phyloP scores from a whole-genome alignment of 92 coral and sea anemone species.

The Zoanthus solanderi region DNA sequence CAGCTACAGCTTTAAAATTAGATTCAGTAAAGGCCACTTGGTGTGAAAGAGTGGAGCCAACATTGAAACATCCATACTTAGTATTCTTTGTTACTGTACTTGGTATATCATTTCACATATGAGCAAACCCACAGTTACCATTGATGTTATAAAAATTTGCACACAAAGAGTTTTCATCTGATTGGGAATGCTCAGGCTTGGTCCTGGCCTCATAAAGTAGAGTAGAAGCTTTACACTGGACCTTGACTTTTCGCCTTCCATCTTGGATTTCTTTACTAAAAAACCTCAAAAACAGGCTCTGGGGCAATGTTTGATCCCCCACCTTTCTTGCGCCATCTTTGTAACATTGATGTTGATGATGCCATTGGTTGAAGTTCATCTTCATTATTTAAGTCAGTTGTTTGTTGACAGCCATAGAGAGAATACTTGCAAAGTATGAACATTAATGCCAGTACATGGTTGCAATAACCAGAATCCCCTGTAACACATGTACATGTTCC shows the following conservation, averaged over 20 bases:
- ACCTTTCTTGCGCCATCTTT: conserved; percentile 59
- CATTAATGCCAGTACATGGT: conserved; percentile 54
- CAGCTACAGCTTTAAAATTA: background rate
- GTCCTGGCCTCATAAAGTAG: conserved; percentile 14
- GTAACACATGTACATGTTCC: conserved; percentile 52
- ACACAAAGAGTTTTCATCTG: background rate
- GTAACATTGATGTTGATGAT: conserved; percentile 5
- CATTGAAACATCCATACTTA: background rate
- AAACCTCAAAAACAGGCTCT: background rate
- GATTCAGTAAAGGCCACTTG: background rate
- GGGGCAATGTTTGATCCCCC: conserved; percentile 51
- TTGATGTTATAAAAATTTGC: background rate
- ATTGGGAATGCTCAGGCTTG: background rate
- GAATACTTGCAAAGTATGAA: conserved; percentile 61
- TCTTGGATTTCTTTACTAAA: conserved; percentile 27
- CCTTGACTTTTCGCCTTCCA: background rate
- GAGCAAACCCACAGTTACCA: background rate
- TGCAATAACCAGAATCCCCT: conserved; percentile 53
- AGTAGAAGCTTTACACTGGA: background rate
- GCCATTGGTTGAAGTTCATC: conserved; percentile 13
- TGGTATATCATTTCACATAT: background rate
- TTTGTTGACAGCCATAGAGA: conserved; percentile 16
- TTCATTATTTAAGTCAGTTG: conserved; percentile 27
- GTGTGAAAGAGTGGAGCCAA: background rate
- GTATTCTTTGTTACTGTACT: background rate